Percentiles rank a stretch among this genome's conserved stretches.
phyloP scores from a whole-genome alignment of 2,797 vertebrate species.

The Pseudochirops cupreus region DNA sequence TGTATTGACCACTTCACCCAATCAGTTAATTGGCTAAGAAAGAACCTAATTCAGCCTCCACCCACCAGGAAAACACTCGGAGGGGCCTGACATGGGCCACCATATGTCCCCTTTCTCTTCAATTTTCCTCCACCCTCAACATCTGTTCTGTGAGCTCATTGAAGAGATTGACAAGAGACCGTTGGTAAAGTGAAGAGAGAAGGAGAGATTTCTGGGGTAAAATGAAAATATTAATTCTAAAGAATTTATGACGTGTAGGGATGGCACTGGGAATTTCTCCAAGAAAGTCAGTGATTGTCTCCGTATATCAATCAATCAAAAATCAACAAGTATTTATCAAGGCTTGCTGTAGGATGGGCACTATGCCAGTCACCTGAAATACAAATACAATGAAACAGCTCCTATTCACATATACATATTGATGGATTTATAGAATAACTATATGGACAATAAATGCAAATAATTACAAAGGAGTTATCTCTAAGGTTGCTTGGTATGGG shows the following conservation, averaged over 20 bases:
- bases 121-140: too few relatives aligned
- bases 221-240: background rate
- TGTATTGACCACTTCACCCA: background rate
- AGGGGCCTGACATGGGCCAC: too few relatives aligned
- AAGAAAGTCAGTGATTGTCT: background rate
- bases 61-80: background rate
- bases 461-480: background rate
- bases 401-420: background rate
- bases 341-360: background rate
- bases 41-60: background rate
- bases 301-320: background rate
- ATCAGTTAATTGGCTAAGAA: background rate
- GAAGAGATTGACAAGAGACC: too few relatives aligned
- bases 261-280: background rate
- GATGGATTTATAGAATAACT: background rate
- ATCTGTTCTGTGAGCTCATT: too few relatives aligned
- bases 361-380: background rate
- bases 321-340: background rate
- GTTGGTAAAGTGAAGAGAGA: background rate
- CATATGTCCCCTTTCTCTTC: too few relatives aligned
- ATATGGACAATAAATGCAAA: background rate
- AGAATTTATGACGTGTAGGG: background rate
- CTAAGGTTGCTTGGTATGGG: background rate
- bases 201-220: background rate
- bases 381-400: background rate